Conservation (phyloP, 2,888 invertebrate genomes). For the Coenonympha glycerion region DNA sequence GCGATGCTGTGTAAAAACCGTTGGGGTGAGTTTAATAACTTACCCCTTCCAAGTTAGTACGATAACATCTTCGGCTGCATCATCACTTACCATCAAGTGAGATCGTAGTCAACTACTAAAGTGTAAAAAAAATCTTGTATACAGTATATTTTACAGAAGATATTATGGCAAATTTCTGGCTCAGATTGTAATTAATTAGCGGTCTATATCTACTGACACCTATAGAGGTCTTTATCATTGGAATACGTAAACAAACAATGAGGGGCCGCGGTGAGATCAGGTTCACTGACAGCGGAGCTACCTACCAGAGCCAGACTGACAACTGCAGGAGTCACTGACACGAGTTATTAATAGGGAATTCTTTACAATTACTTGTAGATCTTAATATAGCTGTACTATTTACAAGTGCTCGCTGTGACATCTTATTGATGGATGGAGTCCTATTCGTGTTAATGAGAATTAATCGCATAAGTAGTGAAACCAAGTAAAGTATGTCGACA, state of each 20-base stretch:
- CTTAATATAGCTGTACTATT: constrained; percentile 54
- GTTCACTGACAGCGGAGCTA: constrained; percentile 41
- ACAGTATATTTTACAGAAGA: too few species aligned
- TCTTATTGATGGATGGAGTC: constrained; percentile 52
- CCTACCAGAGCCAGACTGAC: too few species aligned
- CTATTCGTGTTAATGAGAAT: constrained; percentile 54
- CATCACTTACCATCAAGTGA: too few species aligned
- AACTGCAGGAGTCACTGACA: constrained; percentile 51
- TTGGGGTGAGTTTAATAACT: too few species aligned
- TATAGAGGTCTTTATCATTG: background rate
- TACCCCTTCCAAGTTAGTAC: too few species aligned
- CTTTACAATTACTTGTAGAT: constrained; percentile 45
- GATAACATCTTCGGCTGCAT: too few species aligned
- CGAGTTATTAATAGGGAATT: constrained; percentile 46
- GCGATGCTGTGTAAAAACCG: too few species aligned
- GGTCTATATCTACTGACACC: background rate
- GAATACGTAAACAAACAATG: constrained; percentile 29
- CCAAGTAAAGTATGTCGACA: constrained; percentile 47
- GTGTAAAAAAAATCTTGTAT: too few species aligned
- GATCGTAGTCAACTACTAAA: too few species aligned
- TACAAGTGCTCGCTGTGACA: constrained; percentile 55
- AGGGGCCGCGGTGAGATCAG: constrained; percentile 28
- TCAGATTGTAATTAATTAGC: background rate
- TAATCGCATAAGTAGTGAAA: constrained; percentile 47
- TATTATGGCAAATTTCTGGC: too few species aligned